phyloP scores from a whole-genome alignment of 2,797 vertebrate genomes.

The Moxostoma hubbsi region DNA sequence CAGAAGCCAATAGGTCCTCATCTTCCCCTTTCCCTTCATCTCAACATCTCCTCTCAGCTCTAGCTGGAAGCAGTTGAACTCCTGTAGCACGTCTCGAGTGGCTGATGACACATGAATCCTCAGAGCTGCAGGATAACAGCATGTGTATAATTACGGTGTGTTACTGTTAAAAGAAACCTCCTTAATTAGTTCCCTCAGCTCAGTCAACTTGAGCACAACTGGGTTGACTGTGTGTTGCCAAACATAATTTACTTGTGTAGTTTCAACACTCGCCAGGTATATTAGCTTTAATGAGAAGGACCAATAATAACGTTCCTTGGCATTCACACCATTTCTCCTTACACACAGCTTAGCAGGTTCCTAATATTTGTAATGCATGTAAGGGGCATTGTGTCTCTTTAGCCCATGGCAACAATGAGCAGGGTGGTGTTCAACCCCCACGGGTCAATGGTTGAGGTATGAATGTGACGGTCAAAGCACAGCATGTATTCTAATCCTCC shows the following conservation, averaged over 20 bases:
- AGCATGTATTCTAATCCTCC: slow-evolving; percentile 5
- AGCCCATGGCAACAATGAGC: not conserved
- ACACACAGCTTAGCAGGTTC: not conserved
- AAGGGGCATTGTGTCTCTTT: not conserved
- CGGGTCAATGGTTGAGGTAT: no score
- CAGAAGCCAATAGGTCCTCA: slow-evolving; percentile 90
- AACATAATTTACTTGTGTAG: not conserved
- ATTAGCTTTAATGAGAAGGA: not conserved
- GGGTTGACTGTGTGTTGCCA: not conserved
- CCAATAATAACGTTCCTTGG: not conserved
- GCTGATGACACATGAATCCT: slow-evolving; percentile 89
- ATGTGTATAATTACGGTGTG: not conserved
- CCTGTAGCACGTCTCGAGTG: slow-evolving; percentile 83
- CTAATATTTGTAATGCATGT: not conserved
- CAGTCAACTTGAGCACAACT: not conserved
- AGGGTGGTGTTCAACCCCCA: not conserved
- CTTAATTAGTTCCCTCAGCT: not conserved
- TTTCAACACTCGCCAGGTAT: not conserved
- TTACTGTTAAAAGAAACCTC: not conserved
- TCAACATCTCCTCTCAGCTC: slow-evolving; percentile 88
- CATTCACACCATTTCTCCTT: not conserved
- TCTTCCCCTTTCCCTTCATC: slow-evolving; percentile 92
- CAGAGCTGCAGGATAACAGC: slow-evolving; percentile 74
- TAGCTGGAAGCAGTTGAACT: slow-evolving; percentile 88
- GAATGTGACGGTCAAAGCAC: not conserved